Percentiles rank a stretch among this genome's conserved stretches.
Evolutionary conservation across 2,113 vertebrate genomes (phyloP).

Genomic region (Talpa occidentalis): DNA sequence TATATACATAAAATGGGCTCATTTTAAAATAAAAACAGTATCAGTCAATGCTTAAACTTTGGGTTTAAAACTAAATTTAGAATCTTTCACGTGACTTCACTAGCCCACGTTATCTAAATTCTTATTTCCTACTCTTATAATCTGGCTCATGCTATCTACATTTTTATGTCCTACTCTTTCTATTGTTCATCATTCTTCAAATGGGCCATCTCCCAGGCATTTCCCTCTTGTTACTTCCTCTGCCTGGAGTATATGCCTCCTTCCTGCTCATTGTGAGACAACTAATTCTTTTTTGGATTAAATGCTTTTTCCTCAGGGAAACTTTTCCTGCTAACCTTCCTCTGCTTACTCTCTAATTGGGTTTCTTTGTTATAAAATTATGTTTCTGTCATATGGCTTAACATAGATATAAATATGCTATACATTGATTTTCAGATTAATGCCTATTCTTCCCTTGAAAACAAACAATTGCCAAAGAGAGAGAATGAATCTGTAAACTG

Average conservation of each 20-base stretch:
- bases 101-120: too few species aligned
- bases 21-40: neutral
- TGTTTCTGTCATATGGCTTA: neutral
- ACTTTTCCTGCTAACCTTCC: neutral
- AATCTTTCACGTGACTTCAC: neutral
- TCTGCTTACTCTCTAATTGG: neutral
- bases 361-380: neutral
- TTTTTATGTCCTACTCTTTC: neutral
- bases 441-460: neutral
- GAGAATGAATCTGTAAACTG: neutral
- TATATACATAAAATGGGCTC: neutral
- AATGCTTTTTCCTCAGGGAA: neutral
- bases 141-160: too few species aligned
- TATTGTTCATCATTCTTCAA: neutral
- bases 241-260: neutral
- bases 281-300: neutral
- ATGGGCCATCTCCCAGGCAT: neutral
- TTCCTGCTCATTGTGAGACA: neutral
- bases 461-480: neutral
- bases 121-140: neutral
- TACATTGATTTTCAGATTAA: conserved; percentile 6
- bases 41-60: neutral
- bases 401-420: neutral
- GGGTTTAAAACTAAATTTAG: neutral
- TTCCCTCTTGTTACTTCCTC: neutral